Conservation (phyloP, 2,113 vertebrate species). For the Siphamia tubifer region DNA sequence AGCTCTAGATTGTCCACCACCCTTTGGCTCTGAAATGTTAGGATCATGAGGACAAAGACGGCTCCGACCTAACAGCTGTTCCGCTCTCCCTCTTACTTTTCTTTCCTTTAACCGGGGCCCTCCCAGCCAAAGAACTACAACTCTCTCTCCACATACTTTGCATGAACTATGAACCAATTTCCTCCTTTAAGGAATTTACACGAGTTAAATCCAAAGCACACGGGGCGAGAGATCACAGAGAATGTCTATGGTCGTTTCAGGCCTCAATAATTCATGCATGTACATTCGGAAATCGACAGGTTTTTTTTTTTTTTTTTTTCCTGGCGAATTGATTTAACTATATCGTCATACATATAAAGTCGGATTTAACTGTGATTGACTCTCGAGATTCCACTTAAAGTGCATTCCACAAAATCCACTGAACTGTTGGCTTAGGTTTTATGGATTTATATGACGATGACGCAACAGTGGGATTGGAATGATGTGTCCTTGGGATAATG, state of each 20-base stretch:
- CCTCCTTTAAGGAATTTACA: conserved; percentile 32
- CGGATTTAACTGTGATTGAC: conserved; percentile 10
- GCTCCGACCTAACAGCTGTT: neutral
- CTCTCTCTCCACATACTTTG: neutral
- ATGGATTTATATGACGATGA: conserved; percentile 11
- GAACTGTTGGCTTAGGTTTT: conserved; percentile 7
- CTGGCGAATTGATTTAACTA: conserved; percentile 12
- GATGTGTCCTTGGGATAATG: conserved; percentile 47
- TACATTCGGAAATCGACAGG: neutral
- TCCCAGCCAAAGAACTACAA: conserved; percentile 22
- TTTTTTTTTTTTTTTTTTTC: neutral
- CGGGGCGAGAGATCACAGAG: conserved; percentile 44
- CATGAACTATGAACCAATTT: conserved; percentile 36
- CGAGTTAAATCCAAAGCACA: conserved; percentile 26
- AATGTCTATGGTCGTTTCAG: neutral
- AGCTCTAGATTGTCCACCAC: conserved; percentile 3
- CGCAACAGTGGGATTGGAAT: neutral
- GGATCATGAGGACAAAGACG: neutral
- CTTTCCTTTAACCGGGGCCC: neutral
- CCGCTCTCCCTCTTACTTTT: neutral
- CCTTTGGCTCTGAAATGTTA: neutral
- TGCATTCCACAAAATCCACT: conserved; percentile 7
- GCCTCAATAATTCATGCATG: conserved; percentile 56
- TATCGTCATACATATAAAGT: conserved; percentile 44
- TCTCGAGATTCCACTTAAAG: conserved; percentile 21